Percentiles rank a stretch among this genome's conserved stretches.
Conservation (phyloP, 1,140 invertebrate genomes). For the Bombus confusus region DNA sequence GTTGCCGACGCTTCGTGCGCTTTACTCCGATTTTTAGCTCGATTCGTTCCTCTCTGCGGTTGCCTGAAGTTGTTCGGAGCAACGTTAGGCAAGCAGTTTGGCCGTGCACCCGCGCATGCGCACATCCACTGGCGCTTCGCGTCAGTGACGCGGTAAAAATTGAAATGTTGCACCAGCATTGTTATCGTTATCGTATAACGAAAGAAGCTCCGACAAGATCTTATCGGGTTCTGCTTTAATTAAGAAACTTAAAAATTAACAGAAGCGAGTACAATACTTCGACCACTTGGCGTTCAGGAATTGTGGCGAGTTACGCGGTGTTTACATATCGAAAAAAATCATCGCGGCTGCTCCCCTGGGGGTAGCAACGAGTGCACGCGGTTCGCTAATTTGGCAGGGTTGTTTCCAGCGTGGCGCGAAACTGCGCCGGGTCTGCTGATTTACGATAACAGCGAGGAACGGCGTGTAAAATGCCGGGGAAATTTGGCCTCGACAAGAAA, state of each 20-base stretch:
- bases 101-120: not conserved
- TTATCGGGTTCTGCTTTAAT: not conserved
- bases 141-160: not conserved
- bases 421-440: conserved; percentile 2
- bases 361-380: not conserved
- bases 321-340: not conserved
- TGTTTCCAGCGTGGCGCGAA: conserved; percentile 17
- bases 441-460: conserved; percentile 19
- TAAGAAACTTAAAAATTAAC: no score
- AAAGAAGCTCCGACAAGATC: not conserved
- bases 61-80: not conserved
- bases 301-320: not conserved
- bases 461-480: not conserved
- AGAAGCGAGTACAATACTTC: no score
- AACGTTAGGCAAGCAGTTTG: not conserved
- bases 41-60: no score
- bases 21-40: no score
- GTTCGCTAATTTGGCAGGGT: conserved; percentile 27
- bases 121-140: not conserved
- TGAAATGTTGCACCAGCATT: not conserved
- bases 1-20: not conserved
- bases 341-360: not conserved
- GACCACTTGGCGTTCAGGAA: not conserved
- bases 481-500: conserved; percentile 14
- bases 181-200: not conserved